A percentile compares a stretch with the other conserved stretches of the same genome.
Conservation (phyloP, 2,797 vertebrate species). For the Pyrocephalus nanus region DNA sequence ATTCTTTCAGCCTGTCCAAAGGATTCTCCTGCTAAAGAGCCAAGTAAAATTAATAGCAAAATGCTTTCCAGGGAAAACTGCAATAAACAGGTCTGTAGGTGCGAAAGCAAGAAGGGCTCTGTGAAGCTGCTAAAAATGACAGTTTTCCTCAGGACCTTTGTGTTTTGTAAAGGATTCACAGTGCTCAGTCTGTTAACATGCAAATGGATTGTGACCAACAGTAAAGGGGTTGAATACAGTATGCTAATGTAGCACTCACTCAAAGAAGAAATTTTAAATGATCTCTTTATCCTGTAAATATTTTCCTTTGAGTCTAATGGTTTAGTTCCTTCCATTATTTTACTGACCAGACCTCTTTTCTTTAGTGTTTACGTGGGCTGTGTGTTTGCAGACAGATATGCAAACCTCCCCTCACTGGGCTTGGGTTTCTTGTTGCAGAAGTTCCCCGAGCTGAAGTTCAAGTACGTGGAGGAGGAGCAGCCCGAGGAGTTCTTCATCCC, state of each 20-base stretch:
- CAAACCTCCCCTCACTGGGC: not conserved
- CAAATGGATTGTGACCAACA: not conserved
- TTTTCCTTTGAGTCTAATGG: not conserved
- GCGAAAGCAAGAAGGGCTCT: not conserved
- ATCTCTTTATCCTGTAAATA: not conserved
- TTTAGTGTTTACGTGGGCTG: not conserved
- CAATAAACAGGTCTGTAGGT: not conserved
- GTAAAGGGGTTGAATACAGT: not conserved
- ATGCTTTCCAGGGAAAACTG: not conserved
- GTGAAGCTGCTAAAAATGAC: not conserved
- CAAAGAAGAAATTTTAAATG: not conserved
- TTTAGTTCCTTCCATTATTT: not conserved
- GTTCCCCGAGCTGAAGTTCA: slow-evolving; percentile 97
- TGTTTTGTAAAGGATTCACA: not conserved
- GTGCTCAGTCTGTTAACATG: not conserved
- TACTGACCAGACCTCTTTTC: not conserved
- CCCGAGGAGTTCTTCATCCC: slow-evolving; percentile 98
- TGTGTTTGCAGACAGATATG: not conserved
- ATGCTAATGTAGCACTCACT: not conserved
- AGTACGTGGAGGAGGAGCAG: slow-evolving; percentile 97
- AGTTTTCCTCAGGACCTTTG: not conserved
- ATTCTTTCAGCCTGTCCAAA: not conserved
- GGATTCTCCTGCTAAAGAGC: not conserved
- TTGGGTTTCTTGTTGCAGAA: slow-evolving; percentile 82
- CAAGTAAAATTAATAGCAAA: not conserved